phyloP scores from a whole-genome alignment of 2,797 vertebrate genomes.

The Nannoperca obscura region DNA sequence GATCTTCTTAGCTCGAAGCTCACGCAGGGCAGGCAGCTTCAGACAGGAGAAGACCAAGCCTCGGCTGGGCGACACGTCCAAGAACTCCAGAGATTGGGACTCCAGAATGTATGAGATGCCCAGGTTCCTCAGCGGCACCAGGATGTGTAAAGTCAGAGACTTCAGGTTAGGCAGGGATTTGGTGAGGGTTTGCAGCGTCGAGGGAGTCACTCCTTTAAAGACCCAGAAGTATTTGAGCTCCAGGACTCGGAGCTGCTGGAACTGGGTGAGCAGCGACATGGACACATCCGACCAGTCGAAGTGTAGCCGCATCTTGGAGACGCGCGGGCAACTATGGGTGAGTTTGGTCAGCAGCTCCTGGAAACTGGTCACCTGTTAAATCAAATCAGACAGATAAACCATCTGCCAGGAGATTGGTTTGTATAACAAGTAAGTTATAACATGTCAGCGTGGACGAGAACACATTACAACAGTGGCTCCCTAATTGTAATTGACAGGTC shows the following conservation, averaged over 20 bases:
- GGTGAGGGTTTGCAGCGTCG: conserved; percentile 84
- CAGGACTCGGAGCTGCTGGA: conserved; percentile 87
- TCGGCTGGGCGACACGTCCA: conserved; percentile 88
- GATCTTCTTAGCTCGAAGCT: conserved; percentile 88
- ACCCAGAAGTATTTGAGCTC: conserved; percentile 92
- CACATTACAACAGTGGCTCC: background rate
- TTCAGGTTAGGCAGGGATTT: conserved; percentile 86
- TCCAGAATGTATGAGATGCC: conserved; percentile 89
- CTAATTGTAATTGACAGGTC: background rate
- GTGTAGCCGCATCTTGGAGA: conserved; percentile 86
- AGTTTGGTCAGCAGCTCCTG: conserved; percentile 86
- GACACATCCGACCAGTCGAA: conserved; percentile 90
- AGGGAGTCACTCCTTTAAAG: conserved; percentile 87
- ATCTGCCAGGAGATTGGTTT: background rate
- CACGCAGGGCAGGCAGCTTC: conserved; percentile 85
- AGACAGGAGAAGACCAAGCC: conserved; percentile 88
- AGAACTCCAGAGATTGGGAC: conserved; percentile 86
- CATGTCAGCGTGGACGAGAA: background rate
- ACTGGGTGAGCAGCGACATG: conserved; percentile 83
- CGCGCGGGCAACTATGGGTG: conserved; percentile 83
- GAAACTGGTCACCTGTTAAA: conserved; percentile 83
- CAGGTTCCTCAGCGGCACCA: conserved; percentile 88
- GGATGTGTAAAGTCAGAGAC: conserved; percentile 87
- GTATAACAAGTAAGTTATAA: background rate
- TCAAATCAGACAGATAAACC: conserved; percentile 8